Percentiles rank a stretch among this genome's conserved stretches.
These are phyloP conservation scores for Carollia perspicillata DNA, from an alignment of 2,113 vertebrate species.

Conservation along the genomic window DNA sequence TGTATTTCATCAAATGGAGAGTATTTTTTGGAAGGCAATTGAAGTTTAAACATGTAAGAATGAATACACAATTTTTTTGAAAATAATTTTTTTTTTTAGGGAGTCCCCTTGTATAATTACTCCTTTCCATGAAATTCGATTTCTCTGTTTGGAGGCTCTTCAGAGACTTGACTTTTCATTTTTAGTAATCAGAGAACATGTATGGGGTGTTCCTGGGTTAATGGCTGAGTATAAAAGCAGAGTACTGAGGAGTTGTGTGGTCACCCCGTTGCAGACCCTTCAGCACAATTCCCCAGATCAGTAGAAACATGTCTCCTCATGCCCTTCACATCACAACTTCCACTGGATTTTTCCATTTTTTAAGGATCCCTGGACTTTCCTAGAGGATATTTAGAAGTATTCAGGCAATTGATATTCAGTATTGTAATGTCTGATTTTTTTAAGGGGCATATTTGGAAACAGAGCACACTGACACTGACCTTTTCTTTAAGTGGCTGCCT, in stretches of 20 bases:
- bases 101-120: neutral
- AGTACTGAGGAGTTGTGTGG: neutral
- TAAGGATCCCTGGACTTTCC: slow-evolving; percentile 3
- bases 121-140: neutral
- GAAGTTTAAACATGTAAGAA: no score
- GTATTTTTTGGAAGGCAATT: no score
- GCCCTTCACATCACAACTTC: neutral
- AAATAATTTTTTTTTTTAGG: no score
- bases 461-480: slow-evolving; percentile 50
- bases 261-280: neutral
- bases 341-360: slow-evolving; percentile 40
- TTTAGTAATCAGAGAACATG: neutral
- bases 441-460: slow-evolving; percentile 59
- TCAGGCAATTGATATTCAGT: slow-evolving; percentile 58
- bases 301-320: slow-evolving; percentile 5
- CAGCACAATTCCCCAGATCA: slow-evolving; percentile 13
- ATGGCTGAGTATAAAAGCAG: neutral
- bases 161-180: neutral
- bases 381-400: slow-evolving; percentile 41
- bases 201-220: neutral
- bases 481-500: slow-evolving; percentile 51
- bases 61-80: no score
- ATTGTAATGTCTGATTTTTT: slow-evolving; percentile 50
- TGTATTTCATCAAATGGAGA: no score
- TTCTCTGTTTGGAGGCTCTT: neutral